Percentiles rank a stretch among this genome's conserved stretches.
These are phyloP conservation scores for Prenolepis imparis DNA, from an alignment of 2,888 invertebrate species.

Conservation along the genomic window DNA sequence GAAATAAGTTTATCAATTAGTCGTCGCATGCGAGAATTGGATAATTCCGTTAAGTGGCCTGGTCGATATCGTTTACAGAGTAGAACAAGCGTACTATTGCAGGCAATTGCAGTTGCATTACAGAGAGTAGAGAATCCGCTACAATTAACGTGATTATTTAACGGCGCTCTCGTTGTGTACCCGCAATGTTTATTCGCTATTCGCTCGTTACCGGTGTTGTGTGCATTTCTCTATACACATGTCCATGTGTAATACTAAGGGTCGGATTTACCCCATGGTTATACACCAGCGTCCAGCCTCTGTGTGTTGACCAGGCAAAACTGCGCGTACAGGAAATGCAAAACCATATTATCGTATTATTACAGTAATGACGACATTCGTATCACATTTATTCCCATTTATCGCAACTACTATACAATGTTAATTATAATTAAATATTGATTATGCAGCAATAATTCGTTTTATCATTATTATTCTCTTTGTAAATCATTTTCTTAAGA, in stretches of 20 bases:
- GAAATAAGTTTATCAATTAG: constrained; percentile 40
- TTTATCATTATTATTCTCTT: constrained; percentile 15
- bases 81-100: constrained; percentile 41
- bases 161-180: constrained; percentile 44
- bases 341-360: constrained; percentile 49
- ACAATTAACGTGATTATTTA: constrained; percentile 55
- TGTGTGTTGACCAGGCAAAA: constrained; percentile 38
- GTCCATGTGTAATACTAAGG: constrained; percentile 44
- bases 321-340: constrained; percentile 40
- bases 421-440: constrained; percentile 38
- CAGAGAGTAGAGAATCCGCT: constrained; percentile 49
- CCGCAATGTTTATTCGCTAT: constrained; percentile 56
- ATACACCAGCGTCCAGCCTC: constrained; percentile 32
- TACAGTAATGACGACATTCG: constrained; percentile 46
- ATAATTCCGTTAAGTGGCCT: constrained; percentile 49
- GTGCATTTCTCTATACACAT: constrained; percentile 43
- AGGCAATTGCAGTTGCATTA: constrained; percentile 51
- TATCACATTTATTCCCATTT: constrained; percentile 27
- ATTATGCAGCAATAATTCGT: constrained; percentile 33
- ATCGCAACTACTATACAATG: constrained; percentile 4
- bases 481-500: constrained; percentile 10
- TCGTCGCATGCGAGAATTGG: constrained; percentile 37
- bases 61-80: constrained; percentile 46
- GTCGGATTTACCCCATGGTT: constrained; percentile 47
- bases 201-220: constrained; percentile 48